Evolutionary conservation across 2,888 invertebrate genomes (phyloP).

Genomic region (Calliopum simillimum): DNA sequence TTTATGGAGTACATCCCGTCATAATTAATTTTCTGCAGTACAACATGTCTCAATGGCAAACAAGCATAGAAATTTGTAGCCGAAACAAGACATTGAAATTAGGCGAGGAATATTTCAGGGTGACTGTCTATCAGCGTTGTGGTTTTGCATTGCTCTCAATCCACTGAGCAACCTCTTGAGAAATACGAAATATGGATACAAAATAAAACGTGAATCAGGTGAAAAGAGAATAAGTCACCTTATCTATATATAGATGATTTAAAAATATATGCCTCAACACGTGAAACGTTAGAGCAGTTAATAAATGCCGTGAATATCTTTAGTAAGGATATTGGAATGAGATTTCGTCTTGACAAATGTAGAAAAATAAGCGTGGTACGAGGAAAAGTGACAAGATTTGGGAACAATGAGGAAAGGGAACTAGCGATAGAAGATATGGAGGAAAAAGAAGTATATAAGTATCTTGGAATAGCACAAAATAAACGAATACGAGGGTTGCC

Average conservation of each 20-base stretch:
- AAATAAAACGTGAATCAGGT: too few species aligned
- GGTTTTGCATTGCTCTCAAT: constrained; percentile 30
- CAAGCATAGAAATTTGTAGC: constrained; percentile 17
- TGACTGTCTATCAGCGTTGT: constrained; percentile 30
- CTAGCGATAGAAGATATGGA: constrained; percentile 30
- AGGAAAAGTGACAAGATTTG: constrained; percentile 21
- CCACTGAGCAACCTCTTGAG: constrained; percentile 27
- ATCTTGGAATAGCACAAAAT: constrained; percentile 30
- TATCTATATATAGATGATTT: too few species aligned
- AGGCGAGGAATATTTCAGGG: constrained; percentile 36
- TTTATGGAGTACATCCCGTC: constrained; percentile 29
- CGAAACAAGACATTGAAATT: constrained; percentile 23
- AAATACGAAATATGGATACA: constrained; percentile 17
- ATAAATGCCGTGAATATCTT: constrained; percentile 22
- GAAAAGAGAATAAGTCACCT: too few species aligned
- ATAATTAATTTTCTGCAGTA: constrained; percentile 30
- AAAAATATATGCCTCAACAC: constrained; percentile 31
- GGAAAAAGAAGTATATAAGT: constrained; percentile 29
- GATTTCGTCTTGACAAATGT: constrained; percentile 37
- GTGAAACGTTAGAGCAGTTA: constrained; percentile 21
- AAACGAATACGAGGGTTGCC: too few species aligned
- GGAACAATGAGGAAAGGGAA: neutral
- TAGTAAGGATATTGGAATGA: constrained; percentile 36
- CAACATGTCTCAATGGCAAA: constrained; percentile 25
- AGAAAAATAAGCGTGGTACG: constrained; percentile 24